Conservation (phyloP, 1,140 invertebrate species). For the Pogonomyrmex californicus region DNA sequence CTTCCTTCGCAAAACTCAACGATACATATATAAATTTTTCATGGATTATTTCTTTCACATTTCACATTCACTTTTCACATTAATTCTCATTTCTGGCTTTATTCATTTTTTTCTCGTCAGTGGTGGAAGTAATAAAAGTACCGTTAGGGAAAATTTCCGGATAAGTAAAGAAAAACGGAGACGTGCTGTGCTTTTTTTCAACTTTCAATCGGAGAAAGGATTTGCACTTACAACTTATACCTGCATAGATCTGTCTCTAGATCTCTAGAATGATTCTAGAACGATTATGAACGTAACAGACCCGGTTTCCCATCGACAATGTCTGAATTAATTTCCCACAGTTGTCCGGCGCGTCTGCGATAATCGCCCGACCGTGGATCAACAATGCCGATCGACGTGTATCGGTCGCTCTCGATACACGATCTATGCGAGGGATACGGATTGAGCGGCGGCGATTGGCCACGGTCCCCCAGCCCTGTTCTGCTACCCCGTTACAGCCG, state of each 20-base stretch:
- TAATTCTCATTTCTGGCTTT: too few species aligned
- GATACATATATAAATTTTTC: too few species aligned
- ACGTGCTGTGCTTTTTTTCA: too few species aligned
- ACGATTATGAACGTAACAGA: neutral
- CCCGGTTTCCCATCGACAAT: constrained; percentile 17
- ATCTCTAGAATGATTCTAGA: neutral
- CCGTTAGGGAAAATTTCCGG: too few species aligned
- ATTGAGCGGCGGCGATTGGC: constrained; percentile 60
- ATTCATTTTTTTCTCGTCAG: too few species aligned
- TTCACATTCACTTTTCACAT: too few species aligned
- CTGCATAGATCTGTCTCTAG: too few species aligned
- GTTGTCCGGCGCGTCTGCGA: constrained; percentile 59
- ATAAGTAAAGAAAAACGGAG: too few species aligned
- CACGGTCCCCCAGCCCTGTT: constrained; percentile 31
- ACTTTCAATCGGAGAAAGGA: neutral
- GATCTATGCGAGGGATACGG: neutral
- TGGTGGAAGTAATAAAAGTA: too few species aligned
- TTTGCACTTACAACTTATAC: too few species aligned
- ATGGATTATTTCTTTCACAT: too few species aligned
- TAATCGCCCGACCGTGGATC: constrained; percentile 64
- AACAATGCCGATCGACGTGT: constrained; percentile 43
- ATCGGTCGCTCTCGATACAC: constrained; percentile 41
- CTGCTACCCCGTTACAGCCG: constrained; percentile 12
- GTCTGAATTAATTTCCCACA: constrained; percentile 79
- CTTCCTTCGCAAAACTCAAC: too few species aligned